Evolutionary conservation across 2,113 vertebrate species (phyloP).

Genomic region (Phalacrocorax brasilianus): DNA sequence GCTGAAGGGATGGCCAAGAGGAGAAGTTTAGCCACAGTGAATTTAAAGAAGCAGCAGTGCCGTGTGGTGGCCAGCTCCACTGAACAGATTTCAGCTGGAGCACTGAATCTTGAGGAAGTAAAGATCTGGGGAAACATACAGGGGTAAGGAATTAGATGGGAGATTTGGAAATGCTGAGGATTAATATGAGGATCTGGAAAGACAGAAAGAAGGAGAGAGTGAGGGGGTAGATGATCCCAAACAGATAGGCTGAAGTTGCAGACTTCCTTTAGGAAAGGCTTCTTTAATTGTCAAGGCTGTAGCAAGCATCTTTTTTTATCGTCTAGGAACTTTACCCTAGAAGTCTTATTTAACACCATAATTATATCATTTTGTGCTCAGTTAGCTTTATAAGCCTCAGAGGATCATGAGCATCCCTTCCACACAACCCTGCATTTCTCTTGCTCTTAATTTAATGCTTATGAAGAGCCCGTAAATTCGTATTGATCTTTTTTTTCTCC

Average conservation of each 20-base stretch:
- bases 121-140: neutral
- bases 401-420: neutral
- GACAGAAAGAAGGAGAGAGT: neutral
- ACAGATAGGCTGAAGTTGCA: neutral
- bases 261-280: neutral
- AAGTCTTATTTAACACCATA: conserved; percentile 51
- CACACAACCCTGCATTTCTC: neutral
- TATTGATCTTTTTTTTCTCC: conserved; percentile 32
- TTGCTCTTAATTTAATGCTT: conserved; percentile 56
- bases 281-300: neutral
- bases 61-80: neutral
- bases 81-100: neutral
- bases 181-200: neutral
- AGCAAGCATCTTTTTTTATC: neutral
- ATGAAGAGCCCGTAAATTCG: conserved; percentile 60
- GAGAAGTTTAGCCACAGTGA: neutral
- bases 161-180: neutral
- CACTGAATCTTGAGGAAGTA: neutral
- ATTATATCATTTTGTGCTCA: conserved; percentile 49
- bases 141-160: neutral
- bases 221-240: neutral
- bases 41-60: neutral
- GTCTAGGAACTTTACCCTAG: neutral
- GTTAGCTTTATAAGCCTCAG: conserved; percentile 48
- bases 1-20: neutral